These are phyloP conservation scores for Perithous albicinctus DNA, from an alignment of 2,888 invertebrate genomes.

Conservation along the genomic window DNA sequence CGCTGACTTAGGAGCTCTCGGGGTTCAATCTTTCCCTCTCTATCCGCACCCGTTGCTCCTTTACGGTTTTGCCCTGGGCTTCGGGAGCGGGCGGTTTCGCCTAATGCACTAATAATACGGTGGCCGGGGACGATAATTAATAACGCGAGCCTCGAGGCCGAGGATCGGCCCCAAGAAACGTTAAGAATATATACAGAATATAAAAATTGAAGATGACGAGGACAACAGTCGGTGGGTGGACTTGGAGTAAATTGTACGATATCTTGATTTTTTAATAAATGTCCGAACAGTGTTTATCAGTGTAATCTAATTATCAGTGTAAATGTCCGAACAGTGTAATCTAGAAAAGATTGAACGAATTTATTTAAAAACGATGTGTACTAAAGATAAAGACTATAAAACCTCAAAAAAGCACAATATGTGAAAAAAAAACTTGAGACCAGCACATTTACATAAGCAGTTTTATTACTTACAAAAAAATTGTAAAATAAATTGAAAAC, in stretches of 20 bases:
- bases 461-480: too few relatives aligned
- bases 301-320: too few relatives aligned
- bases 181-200: conserved; percentile 10
- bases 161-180: conserved; percentile 21
- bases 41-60: conserved; percentile 68
- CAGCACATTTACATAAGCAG: too few relatives aligned
- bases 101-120: conserved; percentile 84
- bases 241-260: conserved; percentile 26
- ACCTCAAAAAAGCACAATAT: too few relatives aligned
- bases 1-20: conserved; percentile 75
- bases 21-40: conserved; percentile 59
- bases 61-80: conserved; percentile 73
- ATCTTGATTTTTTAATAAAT: conserved; percentile 2
- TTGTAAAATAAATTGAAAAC: too few relatives aligned
- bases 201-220: conserved; percentile 30
- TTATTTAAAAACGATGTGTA: too few relatives aligned
- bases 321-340: too few relatives aligned
- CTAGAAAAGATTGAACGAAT: too few relatives aligned
- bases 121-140: conserved; percentile 82
- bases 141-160: conserved; percentile 72
- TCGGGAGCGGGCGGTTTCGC: conserved; percentile 80
- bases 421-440: too few relatives aligned
- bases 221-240: conserved; percentile 37
- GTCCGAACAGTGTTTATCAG: too few relatives aligned
- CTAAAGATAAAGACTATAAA: too few relatives aligned